phyloP scores from a whole-genome alignment of 2,797 vertebrate genomes.

The Mormyrus proboscirostris region DNA sequence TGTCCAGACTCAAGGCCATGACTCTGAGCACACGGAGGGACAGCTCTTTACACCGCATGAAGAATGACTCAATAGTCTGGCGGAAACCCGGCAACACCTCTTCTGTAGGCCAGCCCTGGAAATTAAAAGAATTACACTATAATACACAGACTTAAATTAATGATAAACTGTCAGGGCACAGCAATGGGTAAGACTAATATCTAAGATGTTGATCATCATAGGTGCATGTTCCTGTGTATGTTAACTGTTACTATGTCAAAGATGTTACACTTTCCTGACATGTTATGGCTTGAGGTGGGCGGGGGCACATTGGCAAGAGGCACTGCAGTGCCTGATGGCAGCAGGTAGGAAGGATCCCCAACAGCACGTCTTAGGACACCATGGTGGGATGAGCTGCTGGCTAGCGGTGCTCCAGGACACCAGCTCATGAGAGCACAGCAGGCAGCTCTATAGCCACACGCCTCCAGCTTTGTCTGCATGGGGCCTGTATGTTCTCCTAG shows the following conservation, averaged over 20 bases:
- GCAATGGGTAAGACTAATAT: neutral
- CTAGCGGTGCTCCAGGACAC: no score
- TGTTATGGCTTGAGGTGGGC: neutral
- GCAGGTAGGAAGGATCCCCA: no score
- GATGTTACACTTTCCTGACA: neutral
- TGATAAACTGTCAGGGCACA: neutral
- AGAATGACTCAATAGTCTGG: conserved; percentile 48
- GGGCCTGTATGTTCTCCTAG: no score
- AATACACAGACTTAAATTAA: no score
- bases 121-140: neutral
- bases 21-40: conserved; percentile 53
- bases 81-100: conserved; percentile 40
- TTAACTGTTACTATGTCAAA: neutral
- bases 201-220: neutral
- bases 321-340: neutral
- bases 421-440: no score
- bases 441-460: no score
- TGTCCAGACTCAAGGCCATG: conserved; percentile 52
- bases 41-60: conserved; percentile 53
- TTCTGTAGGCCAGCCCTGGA: conserved; percentile 55
- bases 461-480: no score
- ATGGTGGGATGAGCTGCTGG: no score
- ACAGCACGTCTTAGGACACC: no score
- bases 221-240: no score
- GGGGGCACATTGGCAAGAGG: neutral